Base-by-base conservation (phyloP, 2,797 vertebrate genomes). In the Coccyzus lansbergi region DNA sequence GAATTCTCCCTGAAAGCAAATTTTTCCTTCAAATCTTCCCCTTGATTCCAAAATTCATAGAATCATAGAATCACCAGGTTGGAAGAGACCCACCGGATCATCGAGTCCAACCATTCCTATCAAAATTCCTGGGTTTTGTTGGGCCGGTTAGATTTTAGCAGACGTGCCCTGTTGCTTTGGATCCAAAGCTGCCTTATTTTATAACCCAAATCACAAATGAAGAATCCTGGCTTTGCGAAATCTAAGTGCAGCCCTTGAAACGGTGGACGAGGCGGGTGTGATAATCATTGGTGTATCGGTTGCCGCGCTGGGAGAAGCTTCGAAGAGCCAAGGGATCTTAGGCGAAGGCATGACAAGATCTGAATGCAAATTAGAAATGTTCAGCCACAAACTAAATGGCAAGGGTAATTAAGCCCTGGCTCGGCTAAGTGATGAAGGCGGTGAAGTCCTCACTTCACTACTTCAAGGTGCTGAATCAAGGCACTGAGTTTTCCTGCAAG, bases 371-470 rank as follows among this genome's bases (percentile, higher is more conserved):
- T 79, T 36, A 92, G 83, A 56, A 88, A 16, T 14, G 31, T 22
- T 69, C 78, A 63, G 67, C n/a, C 59, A 49, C 74, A 65, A 92
- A 91, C 88, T 77, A 83, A 87, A 38, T 58, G 71, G 68, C 53
- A 20, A 80, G 49, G 64, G 60, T 72, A 95, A 87, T 87, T 83
- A 83, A 94, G 34, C 26, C 22, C 42, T 84, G 83, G 79, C 89
- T 92, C 24, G 1, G 42, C 40, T 85, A 29, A 19, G 26, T 40
- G 63, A 22, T 36, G 71, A 40, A 67, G 31, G 64, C 4, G 3
- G 46, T 15, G 64, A 68, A 87, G 59, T 70, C 83, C 62, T 84
- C 55, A 19, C 83, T 62, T 84, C 55, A 19, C 55, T 42, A 6
- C 63, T 69, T 64, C 53, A 75, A 69, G 84, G 75, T 40, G 65